Evolutionary conservation across 2,113 vertebrate species (phyloP), one percentile per base, ranked within the genome.

Genomic region (Pantherophis guttatus): DNA sequence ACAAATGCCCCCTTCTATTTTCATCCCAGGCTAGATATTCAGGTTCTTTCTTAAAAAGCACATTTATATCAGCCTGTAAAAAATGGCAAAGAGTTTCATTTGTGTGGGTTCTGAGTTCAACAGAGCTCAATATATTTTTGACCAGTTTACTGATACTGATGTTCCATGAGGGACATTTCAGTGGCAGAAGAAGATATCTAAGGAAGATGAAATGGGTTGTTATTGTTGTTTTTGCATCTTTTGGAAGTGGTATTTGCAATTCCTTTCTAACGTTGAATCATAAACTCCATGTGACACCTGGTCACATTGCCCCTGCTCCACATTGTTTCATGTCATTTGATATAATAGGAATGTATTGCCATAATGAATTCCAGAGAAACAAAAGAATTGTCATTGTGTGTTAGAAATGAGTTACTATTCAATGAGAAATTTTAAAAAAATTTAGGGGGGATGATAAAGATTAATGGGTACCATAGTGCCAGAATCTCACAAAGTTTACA

Each of bases 311-410:
- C 8, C 92, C 92, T 93, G 33, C 90, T 91, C 93, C 88, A 93
- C 95, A 90, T 96, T 92, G 94, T 95, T 97, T 96, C 94, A 91
- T 95, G 96, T 94, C 94, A 96, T 94, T 93, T 87, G 95, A 92
- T 96, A 75, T 86, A 8, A 88, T 97, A 96, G 96, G 90, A 94
- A 26, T 91, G 23, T 91, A 94, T 96, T 93, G 94, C 91, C 94
- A 39, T 97, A 97, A 98, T 97, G 94, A 95, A 91, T 97, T 97
- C 97, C 97, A 98, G 97, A 97, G 93, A 97, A 90, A 62, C 86
- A 91, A 95, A 96, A 96, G 92, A 94, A 88, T 94, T 96, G 94
- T 86, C 58, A 87, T 39, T 48, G 23, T 59, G 33, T 94, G 93
- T 96, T 92, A 94, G 89, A 95, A 94, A 26, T 39, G 89, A 59